phyloP scores from a whole-genome alignment of 2,888 invertebrate genomes.

The Cataglyphis rosenhaueri region DNA sequence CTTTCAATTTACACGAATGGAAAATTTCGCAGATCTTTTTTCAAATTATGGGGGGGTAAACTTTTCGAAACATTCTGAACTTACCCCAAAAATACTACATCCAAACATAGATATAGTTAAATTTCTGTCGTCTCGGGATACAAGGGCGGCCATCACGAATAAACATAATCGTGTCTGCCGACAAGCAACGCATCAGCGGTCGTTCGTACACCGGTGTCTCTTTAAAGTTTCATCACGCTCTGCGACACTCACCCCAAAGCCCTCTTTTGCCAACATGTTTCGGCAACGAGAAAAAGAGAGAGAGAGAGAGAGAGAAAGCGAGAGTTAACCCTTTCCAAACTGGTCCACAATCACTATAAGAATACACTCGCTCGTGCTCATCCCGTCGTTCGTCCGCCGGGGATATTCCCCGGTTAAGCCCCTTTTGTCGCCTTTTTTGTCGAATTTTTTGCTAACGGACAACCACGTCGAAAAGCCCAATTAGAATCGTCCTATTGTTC shows the following conservation, averaged over 20 bases:
- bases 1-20: background rate
- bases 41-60: background rate
- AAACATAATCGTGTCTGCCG: conserved; percentile 59
- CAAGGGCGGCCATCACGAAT: conserved; percentile 7
- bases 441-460: conserved; percentile 74
- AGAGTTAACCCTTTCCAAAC: conserved; percentile 75
- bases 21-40: background rate
- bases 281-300: conserved; percentile 28
- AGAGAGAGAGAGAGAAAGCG: conserved; percentile 16
- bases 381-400: conserved; percentile 62
- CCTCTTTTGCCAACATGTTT: conserved; percentile 46
- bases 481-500: conserved; percentile 85
- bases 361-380: conserved; percentile 64
- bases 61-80: background rate
- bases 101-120: background rate
- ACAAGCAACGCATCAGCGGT: conserved; percentile 62
- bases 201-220: conserved; percentile 64
- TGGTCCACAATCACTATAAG: conserved; percentile 49
- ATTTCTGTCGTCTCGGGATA: conserved; percentile 14
- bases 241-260: conserved; percentile 61
- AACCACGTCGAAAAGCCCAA: conserved; percentile 82
- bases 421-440: conserved; percentile 80
- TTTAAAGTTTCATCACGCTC: conserved; percentile 78
- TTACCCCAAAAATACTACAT: background rate
- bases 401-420: conserved; percentile 71